Base-by-base conservation (phyloP, 2,797 vertebrate species). In the Anomalospiza imberbis region DNA sequence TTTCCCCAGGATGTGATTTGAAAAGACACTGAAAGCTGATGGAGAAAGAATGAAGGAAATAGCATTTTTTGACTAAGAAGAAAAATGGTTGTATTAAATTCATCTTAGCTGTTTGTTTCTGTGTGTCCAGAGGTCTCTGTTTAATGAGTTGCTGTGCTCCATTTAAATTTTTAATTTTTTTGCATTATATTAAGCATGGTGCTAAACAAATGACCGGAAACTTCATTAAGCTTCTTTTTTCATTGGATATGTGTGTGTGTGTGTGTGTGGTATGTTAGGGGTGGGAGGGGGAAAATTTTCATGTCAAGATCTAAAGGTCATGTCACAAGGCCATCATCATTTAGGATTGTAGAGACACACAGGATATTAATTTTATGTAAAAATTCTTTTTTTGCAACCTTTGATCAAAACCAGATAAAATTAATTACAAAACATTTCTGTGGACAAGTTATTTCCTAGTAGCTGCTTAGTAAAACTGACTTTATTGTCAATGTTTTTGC, bases 221-320 rank as follows among this genome's bases (percentile, higher is more conserved):
- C 2, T 48, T 60, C 34, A 47, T 67, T 58, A 38, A 42, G 11
- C 8, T 31, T 77, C 20, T 10, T 44, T 88, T 45, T 58, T 76
- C 7, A 51, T 54, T 32, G 34, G 31, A 44, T 48, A 38, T 38
- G 38, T 40, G 38, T 40, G 38, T 40, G 1, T 28, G 6, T 47
- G 12, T 38, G 18, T 42, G 17, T 54, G 24, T 32, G n/a, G 2
- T 25, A 34, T 17, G 17, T 47, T 66, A 70, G 5, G 6, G 4
- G 16, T 32, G 4, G 15, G 5, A 22, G 2, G 2, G 7, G 3
- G 2, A 1, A 12, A 61, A 54, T 70, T 58, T 68, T 51, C 15
- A 25, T 9, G 11, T 45, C 10, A 63, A 55, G 17, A 77, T 29
- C n/a, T 61, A 50, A 77, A 70, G 21, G 67, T 67, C 4, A 8